Conservation (phyloP, 1,140 invertebrate genomes). For the Heliconius congener region DNA sequence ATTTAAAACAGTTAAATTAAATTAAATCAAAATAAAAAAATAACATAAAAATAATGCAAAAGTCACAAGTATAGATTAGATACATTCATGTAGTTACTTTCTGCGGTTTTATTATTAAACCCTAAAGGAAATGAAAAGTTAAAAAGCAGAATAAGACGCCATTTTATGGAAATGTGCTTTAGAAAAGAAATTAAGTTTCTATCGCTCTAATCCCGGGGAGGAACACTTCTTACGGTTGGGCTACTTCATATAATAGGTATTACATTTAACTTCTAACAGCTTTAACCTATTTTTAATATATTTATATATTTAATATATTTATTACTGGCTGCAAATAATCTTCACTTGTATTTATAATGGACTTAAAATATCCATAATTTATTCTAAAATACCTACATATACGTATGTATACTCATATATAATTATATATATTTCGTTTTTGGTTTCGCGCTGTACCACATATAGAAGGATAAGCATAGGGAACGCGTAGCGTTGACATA, state of each 20-base stretch:
- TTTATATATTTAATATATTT: background rate
- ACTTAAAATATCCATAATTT: too few species aligned
- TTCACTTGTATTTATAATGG: too few species aligned
- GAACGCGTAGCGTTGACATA: too few species aligned
- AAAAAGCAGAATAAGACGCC: background rate
- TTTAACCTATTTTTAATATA: conserved; percentile 2
- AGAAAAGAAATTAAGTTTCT: conserved; percentile 11
- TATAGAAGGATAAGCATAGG: too few species aligned
- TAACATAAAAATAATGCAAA: background rate
- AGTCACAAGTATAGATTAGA: too few species aligned
- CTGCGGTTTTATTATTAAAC: background rate
- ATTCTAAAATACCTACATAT: too few species aligned
- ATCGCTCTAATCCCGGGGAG: conserved; percentile 1
- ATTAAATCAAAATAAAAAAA: too few species aligned
- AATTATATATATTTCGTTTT: too few species aligned
- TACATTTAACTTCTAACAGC: conserved; percentile 3
- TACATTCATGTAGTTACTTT: background rate
- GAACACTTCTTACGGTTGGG: conserved; percentile 6
- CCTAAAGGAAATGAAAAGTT: background rate
- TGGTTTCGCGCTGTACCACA: too few species aligned
- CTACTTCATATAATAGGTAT: conserved; percentile 3
- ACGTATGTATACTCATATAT: too few species aligned
- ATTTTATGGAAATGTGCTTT: conserved; percentile 10
- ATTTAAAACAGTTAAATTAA: too few species aligned
- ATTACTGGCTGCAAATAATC: background rate